Base-by-base conservation (phyloP, 2,888 invertebrate genomes). In the Drosophila austrosaltans region DNA sequence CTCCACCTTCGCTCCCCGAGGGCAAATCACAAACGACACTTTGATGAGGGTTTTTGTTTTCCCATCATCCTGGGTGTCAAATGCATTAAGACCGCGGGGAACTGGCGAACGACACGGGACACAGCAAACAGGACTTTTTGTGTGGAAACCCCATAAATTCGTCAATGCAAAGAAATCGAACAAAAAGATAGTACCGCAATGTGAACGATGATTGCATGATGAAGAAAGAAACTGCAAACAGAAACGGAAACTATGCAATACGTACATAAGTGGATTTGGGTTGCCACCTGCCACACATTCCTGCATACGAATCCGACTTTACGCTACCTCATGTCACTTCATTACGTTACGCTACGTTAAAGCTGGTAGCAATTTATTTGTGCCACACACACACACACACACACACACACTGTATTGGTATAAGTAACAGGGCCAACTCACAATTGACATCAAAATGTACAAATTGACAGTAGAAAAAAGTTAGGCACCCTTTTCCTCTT, bases 21-120 rank as follows among this genome's bases (percentile, higher is more conserved):
- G 25, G 60, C 57, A 56, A 70, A 63, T 69, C 67, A 58, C 39
- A 77, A 80, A 82, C 67, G 75, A 67, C 63, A 63, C 56, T 71
- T 57, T 77, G 82, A 82, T 70, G 71, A 82, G 72, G 77, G 77
- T 73, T 79, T 66, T 30, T 56, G 60, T 63, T 57, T 57, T 57
- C 36, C 20, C 56, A 36, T 56, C 36, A 36, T 56, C 20, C 56
- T 56, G 56, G 56, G 32, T 60, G 62, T 66, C 61, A 62, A 79
- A 63, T 56, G 44, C 44, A 61, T 54, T 30, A 63, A 32, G 28
- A 66, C 28, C 57, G 60, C 25, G 68, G 62, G 63, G 53, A 4
- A n/a, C 16, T 16, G 16, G 16, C 16, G 16, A 16, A 16, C 16
- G 16, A 16, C n/a, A 16, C 32, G 36, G 36, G 36, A 8, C 36